Base-by-base conservation (phyloP, 2,113 vertebrate species). In the Oryctolagus cuniculus region DNA sequence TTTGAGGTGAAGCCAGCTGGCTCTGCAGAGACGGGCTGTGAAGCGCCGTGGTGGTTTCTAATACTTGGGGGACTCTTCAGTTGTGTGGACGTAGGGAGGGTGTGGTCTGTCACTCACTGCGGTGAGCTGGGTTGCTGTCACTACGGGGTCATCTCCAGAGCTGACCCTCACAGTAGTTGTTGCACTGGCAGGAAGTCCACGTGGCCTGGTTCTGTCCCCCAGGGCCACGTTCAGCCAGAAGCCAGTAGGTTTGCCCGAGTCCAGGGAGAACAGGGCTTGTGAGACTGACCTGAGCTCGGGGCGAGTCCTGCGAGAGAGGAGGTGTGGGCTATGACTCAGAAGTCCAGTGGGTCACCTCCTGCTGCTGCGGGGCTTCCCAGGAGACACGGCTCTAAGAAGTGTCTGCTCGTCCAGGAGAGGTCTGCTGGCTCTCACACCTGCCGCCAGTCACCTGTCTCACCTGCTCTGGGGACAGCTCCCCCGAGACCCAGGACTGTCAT, bases 341-440 rank as follows among this genome's bases (percentile, higher is more conserved):
- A 83, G 61, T 8, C 63, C 85, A 75, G 2, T 80, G 87, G 74
- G 31, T 96, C 49, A 87, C 25, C 94, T 91, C 73, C 69, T 44
- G 85, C 74, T 88, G 93, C 55, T 93, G 44, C 83, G 84, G 86
- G 92, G 90, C 80, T 61, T 77, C 70, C 82, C 67, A 89, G 73
- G 95, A 91, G 86, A 83, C 86, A 38, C 12, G 84, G 36, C 77
- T 92, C 64, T 58, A 90, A 6, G n/a, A 72, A 89, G 63, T 75
- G 69, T 83, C 93, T 58, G 70, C 69, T 24, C 89, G 88, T 95
- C 94, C 72, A 55, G 87, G 94, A 90, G 87, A 92, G 87, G 77
- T 63, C 73, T 95, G 87, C 96, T 96, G 96, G 94, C 67, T 87
- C 78, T 85, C 58, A 85, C 81, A 93, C 63, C 86, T 85, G 55